Base-by-base conservation (phyloP, 2,797 vertebrate species). In the Karalla daura region DNA sequence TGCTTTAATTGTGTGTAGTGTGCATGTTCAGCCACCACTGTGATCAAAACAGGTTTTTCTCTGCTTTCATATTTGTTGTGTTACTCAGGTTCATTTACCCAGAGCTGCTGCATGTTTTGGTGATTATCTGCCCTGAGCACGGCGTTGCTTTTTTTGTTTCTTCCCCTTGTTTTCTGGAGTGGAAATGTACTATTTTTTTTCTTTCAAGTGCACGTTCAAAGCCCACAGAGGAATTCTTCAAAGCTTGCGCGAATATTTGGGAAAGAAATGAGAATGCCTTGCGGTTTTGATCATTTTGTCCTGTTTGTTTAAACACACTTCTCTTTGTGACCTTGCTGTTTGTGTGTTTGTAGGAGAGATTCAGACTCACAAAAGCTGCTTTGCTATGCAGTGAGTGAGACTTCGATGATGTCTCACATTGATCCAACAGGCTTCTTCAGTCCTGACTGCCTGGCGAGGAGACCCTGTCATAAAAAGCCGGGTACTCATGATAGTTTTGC, bases 171-270 rank as follows among this genome's bases (percentile, higher is more conserved):
- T 60, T 40, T 54, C 7, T 56, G 25, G 20, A 33, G n/a, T n/a
- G n/a, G n/a, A 51, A 65, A 47, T 53, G 43, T 50, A 30, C 33
- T 58, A 53, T 35, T 50, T 63, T 75, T 66, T 7, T 58, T 35
- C 46, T 63, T 75, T 66, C 8, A 43, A 58, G 39, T 44, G 5
- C 36, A 47, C 52, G 28, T 37, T 50, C 32, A 44, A 53, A 39
- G 43, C 35, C 27, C 54, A 40, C 63, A n/a, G 44, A 76, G 53
- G 61, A 64, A 32, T 49, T 50, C 44, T 66, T 80, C 35, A 81
- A 53, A 78, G 70, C 68, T 45, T 52, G 36, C 40, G 46, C 67
- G 70, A 70, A 82, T 54, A 62, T 63, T 54, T 30, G 43, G 7
- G 28, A 24, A 56, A 50, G 13, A 52, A 51, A 35, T 28, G 17